Evolutionary conservation across 2,113 vertebrate species (phyloP), one percentile per base, ranked within the genome.

Genomic region (Cyanoderma ruficeps): DNA sequence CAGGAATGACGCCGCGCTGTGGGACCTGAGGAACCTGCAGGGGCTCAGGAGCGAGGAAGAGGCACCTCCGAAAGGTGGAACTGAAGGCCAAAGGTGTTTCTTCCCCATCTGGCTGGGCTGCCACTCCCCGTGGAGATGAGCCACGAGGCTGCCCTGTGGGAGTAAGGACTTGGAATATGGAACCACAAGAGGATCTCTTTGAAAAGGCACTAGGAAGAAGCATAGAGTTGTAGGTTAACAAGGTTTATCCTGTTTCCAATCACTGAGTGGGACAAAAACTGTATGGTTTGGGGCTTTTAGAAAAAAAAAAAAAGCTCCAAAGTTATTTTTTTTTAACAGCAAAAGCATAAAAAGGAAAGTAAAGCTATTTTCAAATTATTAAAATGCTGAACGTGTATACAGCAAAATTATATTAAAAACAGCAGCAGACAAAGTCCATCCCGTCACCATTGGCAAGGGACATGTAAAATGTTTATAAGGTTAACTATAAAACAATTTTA

Each of bases 401-500:
- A 93, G 96, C 75, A 92, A 97, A 93, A 89, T 94, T 59, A 87
- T 96, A 91, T 91, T 93, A 95, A 96, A 87, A 96, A 57, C 97
- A 98, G 97, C 97, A 97, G 96, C 96, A 97, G 84, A 97, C 89
- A 82, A 95, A 94, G 75, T 87, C 68, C 9, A 67, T 92, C 92
- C 94, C 95, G 74, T 81, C 75, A 83, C 79, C 93, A 64, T 2
- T 72, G 92, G 95, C 94, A 95, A 96, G 93, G 93, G 91, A 95
- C 90, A 95, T 69, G 95, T 92, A 97, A 96, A 96, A 96, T 83
- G 95, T 96, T 97, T 88, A 97, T 94, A 96, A 95, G 95, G 95
- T 97, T 87, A 96, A 96, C 55, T 97, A 96, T 96, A 94, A 97
- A 98, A 97, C 89, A 93, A 93, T 93, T 95, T 95, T 96, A 97